Base-by-base conservation (phyloP, 2,888 invertebrate genomes). In the Drosophila anceps region DNA sequence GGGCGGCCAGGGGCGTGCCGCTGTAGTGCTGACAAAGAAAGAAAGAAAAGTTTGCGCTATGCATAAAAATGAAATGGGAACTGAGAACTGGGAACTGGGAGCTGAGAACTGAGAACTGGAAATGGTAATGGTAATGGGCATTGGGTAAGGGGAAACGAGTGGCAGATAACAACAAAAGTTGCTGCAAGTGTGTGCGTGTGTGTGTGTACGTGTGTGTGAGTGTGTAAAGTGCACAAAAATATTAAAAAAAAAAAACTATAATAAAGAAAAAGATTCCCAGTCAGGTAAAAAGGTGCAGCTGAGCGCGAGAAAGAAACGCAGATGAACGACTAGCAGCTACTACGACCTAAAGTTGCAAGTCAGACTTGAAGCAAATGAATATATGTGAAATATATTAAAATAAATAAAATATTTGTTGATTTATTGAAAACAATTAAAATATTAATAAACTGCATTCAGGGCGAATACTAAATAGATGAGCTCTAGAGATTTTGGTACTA, bases 31-130 rank as follows among this genome's bases (percentile, higher is more conserved):
- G 69, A 69, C 78, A 73, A 75, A 83, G 72, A 83, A 86, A 83
- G 72, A 83, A 86, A 77, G 73, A 78, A 80, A 83, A 80, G 60
- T 72, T 83, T 81, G 81, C 86, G 65, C 70, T 69, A 70, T 74
- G 69, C 70, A 84, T 75, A 64, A 61, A 65, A 61, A 58, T 60
- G 71, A 58, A 83, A 81, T 70, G 67, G 61, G 29, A 64, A 68
- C 66, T 65, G 64, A 51, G 63, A 33, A 64, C 75, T 35, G 60
- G 12, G 24, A 58, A 55, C 35, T 43, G 60, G 33, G 18, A 58
- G 51, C 39, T 37, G 44, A 18, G 37, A 58, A 58, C 48, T 39
- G 46, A 15, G 29, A 46, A 59, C 67, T 44, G 55, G 39, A 18
- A 57, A 53, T 54, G 57, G n/a, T n/a, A n/a, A n/a, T 48, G 44